These are phyloP conservation scores for Solea senegalensis DNA, from an alignment of 2,113 vertebrate genomes.

Conservation along the genomic window DNA sequence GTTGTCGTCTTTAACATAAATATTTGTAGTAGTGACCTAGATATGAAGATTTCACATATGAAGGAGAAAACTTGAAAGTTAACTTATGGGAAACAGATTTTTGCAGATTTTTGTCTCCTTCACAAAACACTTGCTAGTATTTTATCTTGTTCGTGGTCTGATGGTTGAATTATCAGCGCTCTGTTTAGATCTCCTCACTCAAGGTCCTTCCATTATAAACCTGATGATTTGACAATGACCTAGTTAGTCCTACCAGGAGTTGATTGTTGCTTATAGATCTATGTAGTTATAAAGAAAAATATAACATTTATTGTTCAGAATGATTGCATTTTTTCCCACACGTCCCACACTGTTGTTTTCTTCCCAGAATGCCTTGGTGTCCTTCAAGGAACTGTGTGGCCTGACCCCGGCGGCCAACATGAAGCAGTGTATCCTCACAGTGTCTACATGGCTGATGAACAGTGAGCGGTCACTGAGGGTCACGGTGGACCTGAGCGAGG, in stretches of 20 bases:
- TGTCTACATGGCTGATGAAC: conserved; percentile 90
- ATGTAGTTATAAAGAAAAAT: too few species aligned
- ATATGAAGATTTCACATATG: not conserved
- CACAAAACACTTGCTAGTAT: conserved; percentile 28
- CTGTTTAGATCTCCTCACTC: conserved; percentile 29
- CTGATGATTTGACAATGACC: too few species aligned
- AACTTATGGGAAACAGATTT: not conserved
- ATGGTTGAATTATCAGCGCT: conserved; percentile 8
- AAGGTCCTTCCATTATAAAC: conserved; percentile 5
- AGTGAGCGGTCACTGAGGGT: conserved; percentile 85
- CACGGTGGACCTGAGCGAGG: conserved; percentile 87
- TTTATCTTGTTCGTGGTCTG: conserved; percentile 25
- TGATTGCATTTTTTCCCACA: not conserved
- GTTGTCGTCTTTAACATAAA: too few species aligned
- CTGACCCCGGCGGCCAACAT: conserved; percentile 91
- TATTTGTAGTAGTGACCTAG: not conserved
- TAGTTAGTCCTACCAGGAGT: too few species aligned
- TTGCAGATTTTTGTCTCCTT: too few species aligned
- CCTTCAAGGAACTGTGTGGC: conserved; percentile 93
- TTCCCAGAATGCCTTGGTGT: conserved; percentile 90
- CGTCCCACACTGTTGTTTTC: not conserved
- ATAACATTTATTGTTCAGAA: too few species aligned
- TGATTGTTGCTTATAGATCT: too few species aligned
- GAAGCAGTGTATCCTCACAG: conserved; percentile 93
- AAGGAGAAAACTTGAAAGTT: not conserved